These are phyloP conservation scores for Pygoscelis adeliae DNA, from an alignment of 2,113 vertebrate genomes.

Conservation along the genomic window DNA sequence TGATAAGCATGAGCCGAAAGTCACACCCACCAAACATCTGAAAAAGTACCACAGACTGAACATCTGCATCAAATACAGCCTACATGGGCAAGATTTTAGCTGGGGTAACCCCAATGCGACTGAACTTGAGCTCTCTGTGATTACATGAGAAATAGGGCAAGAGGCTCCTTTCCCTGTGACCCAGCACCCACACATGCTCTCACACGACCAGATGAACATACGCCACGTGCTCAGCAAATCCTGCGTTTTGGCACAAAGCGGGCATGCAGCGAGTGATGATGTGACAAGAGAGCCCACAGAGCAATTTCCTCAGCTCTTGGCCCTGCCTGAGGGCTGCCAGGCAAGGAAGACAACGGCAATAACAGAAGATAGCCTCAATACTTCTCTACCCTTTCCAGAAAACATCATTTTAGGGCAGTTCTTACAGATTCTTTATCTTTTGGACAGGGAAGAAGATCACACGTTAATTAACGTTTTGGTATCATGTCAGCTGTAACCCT, in stretches of 20 bases:
- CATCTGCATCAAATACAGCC: background rate
- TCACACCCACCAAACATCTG: background rate
- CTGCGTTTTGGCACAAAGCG: background rate
- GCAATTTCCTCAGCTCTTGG: background rate
- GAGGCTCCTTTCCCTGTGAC: background rate
- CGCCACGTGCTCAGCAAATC: background rate
- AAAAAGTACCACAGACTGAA: background rate
- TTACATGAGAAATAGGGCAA: background rate
- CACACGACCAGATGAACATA: background rate
- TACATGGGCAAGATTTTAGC: background rate
- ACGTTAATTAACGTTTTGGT: fast-evolving
- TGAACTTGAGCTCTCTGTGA: background rate
- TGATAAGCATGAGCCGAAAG: background rate
- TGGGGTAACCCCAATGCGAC: background rate
- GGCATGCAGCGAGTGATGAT: background rate
- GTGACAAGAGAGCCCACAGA: background rate
- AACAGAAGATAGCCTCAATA: background rate
- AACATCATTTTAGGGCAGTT: background rate
- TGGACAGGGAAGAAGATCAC: background rate
- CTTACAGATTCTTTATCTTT: background rate
- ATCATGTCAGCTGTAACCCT: background rate
- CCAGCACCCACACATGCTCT: background rate
- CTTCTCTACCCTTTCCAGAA: background rate
- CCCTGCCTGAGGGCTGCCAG: fast-evolving
- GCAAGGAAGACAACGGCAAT: background rate